These are phyloP conservation scores for Operophtera brumata DNA, from an alignment of 2,888 invertebrate species.

Conservation along the genomic window DNA sequence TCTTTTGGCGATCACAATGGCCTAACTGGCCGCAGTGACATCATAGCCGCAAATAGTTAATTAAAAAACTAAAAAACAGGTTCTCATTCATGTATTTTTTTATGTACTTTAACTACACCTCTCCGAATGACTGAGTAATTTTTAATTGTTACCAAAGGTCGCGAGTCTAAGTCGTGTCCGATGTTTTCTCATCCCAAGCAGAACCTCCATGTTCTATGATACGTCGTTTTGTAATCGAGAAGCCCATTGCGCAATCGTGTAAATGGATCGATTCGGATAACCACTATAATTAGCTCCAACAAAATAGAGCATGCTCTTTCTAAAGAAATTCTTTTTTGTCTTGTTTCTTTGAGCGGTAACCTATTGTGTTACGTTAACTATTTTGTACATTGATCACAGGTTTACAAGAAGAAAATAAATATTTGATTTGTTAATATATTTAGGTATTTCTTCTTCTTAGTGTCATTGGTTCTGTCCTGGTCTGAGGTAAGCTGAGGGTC, in stretches of 20 bases:
- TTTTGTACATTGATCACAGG: slow-evolving; percentile 2
- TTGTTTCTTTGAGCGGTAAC: slow-evolving; percentile 43
- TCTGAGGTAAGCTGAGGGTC: too few species aligned
- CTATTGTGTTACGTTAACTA: slow-evolving; percentile 44
- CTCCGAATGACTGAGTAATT: too few species aligned
- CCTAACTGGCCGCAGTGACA: too few species aligned
- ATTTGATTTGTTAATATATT: neutral
- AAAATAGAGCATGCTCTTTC: slow-evolving; percentile 59
- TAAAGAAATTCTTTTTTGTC: slow-evolving; percentile 50
- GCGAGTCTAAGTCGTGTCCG: slow-evolving; percentile 3
- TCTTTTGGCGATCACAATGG: too few species aligned
- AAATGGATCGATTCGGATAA: slow-evolving; percentile 71
- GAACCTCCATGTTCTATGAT: slow-evolving; percentile 48
- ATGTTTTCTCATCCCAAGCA: neutral
- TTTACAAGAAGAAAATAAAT: neutral
- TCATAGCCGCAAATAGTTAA: too few species aligned
- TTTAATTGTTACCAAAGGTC: neutral
- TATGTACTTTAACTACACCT: too few species aligned
- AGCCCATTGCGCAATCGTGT: slow-evolving; percentile 66
- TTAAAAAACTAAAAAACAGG: too few species aligned
- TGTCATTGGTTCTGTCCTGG: neutral
- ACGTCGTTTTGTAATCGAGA: slow-evolving; percentile 66
- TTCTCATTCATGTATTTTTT: too few species aligned
- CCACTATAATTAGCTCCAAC: slow-evolving; percentile 68
- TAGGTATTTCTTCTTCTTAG: neutral